phyloP scores from a whole-genome alignment of 2,797 vertebrate species.

The Holocentrus rufus region DNA sequence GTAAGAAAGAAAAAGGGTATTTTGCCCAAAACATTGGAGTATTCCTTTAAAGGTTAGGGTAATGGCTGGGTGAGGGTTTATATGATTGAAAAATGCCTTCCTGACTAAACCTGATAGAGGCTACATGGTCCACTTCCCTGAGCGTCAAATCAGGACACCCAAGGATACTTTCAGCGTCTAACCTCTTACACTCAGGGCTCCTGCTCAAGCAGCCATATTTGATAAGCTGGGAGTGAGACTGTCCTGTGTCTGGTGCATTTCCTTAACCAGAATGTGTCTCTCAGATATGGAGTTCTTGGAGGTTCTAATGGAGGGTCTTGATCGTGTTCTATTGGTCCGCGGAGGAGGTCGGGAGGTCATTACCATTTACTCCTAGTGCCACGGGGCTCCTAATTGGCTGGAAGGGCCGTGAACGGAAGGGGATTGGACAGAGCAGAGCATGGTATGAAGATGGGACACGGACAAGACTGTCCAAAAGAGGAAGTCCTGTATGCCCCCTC shows the following conservation, averaged over 20 bases:
- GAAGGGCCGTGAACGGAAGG: background rate
- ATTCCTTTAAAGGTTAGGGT: no score
- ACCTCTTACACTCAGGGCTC: no score
- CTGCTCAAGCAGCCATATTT: no score
- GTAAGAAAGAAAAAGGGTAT: no score
- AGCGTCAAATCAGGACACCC: no score
- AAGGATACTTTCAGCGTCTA: no score
- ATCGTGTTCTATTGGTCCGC: slow-evolving; percentile 90
- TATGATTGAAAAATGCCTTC: no score
- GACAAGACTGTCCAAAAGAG: background rate
- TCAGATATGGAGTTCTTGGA: slow-evolving; percentile 98
- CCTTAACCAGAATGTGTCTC: slow-evolving; percentile 77
- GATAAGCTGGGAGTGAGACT: no score
- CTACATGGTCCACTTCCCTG: no score
- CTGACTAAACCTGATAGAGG: no score
- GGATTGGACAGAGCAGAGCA: background rate
- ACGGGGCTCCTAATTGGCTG: background rate
- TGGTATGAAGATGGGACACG: background rate
- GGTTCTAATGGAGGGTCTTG: slow-evolving; percentile 92
- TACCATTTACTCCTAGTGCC: slow-evolving; percentile 92
- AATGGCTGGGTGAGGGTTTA: no score
- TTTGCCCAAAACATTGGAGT: no score
- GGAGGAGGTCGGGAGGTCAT: slow-evolving; percentile 96
- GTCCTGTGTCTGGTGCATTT: background rate
- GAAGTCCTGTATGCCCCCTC: background rate